Percentiles rank a stretch among this genome's conserved stretches.
These are phyloP conservation scores for Stegodyphus dumicola DNA, from an alignment of 1,140 invertebrate genomes.

Conservation along the genomic window DNA sequence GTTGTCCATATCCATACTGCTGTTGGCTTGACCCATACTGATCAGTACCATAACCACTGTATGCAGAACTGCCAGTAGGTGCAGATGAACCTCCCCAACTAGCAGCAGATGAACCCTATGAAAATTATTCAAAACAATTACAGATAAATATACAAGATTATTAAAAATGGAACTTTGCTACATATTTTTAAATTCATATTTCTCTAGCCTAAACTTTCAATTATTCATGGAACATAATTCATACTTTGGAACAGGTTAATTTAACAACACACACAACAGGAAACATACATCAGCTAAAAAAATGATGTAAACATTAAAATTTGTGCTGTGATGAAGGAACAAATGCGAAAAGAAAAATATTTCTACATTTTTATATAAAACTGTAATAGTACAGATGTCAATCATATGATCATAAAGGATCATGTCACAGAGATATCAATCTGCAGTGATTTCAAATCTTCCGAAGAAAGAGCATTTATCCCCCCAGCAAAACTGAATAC, in stretches of 20 bases:
- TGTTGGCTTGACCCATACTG: conserved; percentile 55
- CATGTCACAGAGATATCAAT: no score
- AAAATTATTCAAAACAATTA: not conserved
- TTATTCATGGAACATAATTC: not conserved
- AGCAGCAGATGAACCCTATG: conserved; percentile 37
- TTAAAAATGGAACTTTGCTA: not conserved
- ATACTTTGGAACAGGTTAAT: not conserved
- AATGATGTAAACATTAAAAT: not conserved
- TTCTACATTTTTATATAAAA: no score
- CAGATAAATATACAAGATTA: not conserved
- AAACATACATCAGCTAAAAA: not conserved
- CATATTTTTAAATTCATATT: not conserved
- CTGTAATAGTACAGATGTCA: no score
- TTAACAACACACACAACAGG: not conserved
- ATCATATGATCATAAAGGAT: no score
- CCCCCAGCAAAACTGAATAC: no score
- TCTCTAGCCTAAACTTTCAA: not conserved
- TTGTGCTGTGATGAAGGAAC: not conserved
- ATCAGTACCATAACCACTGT: conserved; percentile 47
- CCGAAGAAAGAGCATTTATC: not conserved
- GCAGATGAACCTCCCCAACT: conserved; percentile 50
- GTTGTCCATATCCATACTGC: conserved; percentile 49
- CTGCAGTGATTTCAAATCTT: not conserved
- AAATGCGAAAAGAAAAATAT: not conserved
- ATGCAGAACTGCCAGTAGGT: conserved; percentile 31